A percentile compares a stretch with the other conserved stretches of the same genome.
phyloP scores from a whole-genome alignment of 2,113 vertebrate genomes.

The Vimba vimba region DNA sequence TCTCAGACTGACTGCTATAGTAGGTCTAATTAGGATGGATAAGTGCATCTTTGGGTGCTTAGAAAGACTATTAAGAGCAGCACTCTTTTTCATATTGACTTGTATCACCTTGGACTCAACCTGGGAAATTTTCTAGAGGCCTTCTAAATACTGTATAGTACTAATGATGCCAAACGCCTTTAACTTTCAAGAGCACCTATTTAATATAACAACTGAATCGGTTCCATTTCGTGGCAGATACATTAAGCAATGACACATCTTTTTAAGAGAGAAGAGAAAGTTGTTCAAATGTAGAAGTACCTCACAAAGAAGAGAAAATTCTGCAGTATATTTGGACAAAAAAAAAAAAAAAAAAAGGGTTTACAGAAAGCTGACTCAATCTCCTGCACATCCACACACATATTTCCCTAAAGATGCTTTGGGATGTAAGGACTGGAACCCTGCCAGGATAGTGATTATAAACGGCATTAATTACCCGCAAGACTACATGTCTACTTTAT shows the following conservation, averaged over 20 bases:
- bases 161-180: not conserved
- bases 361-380: not conserved
- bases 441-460: constrained; percentile 50
- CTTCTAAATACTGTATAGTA: not conserved
- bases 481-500: constrained; percentile 34
- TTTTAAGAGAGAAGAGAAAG: not conserved
- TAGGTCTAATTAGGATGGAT: constrained; percentile 9
- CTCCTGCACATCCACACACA: not conserved
- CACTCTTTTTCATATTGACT: constrained; percentile 20
- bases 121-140: not conserved
- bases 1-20: constrained; percentile 15
- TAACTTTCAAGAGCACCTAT: constrained; percentile 6
- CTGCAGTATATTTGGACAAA: not conserved
- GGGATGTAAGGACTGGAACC: constrained; percentile 32
- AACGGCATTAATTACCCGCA: constrained; percentile 43
- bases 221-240: not conserved
- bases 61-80: not conserved
- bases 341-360: not conserved
- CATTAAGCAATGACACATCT: not conserved
- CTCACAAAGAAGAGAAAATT: not conserved
- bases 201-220: not conserved
- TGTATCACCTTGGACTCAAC: constrained; percentile 5
- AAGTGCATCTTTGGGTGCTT: not conserved
- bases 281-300: not conserved
- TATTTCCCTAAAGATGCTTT: constrained; percentile 13